Evolutionary conservation across 2,888 invertebrate genomes (phyloP).

Genomic region (Bursaphelenchus okinawaensis): DNA sequence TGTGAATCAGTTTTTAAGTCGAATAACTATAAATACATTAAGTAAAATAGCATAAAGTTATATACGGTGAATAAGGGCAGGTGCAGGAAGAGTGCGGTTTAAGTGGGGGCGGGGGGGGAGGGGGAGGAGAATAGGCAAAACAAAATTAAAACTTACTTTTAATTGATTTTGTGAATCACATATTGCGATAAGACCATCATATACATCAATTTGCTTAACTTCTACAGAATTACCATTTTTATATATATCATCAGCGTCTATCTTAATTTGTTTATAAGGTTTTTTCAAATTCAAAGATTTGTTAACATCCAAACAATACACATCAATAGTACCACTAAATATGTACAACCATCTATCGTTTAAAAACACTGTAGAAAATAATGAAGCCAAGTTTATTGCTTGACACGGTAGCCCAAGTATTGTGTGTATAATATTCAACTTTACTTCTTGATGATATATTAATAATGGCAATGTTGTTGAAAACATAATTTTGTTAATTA

Average conservation of each 20-base stretch:
- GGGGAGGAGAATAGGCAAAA: too few relatives aligned
- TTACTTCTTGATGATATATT: not conserved
- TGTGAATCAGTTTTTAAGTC: not conserved
- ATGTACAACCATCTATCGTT: not conserved
- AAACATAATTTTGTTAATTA: not conserved
- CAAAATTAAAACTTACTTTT: too few relatives aligned
- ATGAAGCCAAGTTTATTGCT: not conserved
- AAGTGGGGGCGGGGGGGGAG: too few relatives aligned
- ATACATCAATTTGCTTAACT: not conserved
- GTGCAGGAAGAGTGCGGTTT: too few relatives aligned
- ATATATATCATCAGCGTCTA: not conserved
- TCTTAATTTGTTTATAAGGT: not conserved
- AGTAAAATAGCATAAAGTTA: too few relatives aligned
- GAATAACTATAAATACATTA: too few relatives aligned
- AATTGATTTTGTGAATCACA: not conserved
- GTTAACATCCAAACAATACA: not conserved
- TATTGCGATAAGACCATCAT: not conserved
- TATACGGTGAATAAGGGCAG: too few relatives aligned
- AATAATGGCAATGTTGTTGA: not conserved
- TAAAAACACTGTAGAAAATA: not conserved
- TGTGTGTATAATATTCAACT: not conserved
- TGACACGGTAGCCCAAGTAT: not conserved
- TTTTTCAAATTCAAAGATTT: too few relatives aligned
- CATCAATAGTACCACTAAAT: not conserved
- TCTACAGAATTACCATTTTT: not conserved